Conservation (phyloP, 1,140 invertebrate genomes). For the Heliothis virescens region DNA sequence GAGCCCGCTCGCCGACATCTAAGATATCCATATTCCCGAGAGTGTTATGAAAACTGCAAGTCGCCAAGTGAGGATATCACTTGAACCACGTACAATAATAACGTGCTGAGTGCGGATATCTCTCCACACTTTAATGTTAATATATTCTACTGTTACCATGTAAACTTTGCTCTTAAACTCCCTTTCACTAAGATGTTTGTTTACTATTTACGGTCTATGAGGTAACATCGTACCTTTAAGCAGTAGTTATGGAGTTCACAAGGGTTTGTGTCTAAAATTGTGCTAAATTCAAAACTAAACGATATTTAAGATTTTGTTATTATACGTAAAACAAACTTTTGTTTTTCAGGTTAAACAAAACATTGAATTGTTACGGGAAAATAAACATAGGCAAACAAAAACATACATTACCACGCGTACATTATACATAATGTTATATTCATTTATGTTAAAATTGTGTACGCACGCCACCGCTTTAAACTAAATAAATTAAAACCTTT, state of each 20-base stretch:
- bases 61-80: slow-evolving; percentile 19
- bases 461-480: slow-evolving; percentile 30
- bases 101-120: slow-evolving; percentile 27
- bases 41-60: slow-evolving; percentile 31
- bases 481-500: slow-evolving; percentile 41
- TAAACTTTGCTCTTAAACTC: slow-evolving; percentile 43
- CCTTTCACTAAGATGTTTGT: slow-evolving; percentile 39
- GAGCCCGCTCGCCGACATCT: background rate
- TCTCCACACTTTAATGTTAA: slow-evolving; percentile 37
- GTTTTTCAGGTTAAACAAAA: background rate
- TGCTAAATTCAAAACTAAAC: background rate
- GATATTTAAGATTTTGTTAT: too few relatives aligned
- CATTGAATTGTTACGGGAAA: background rate
- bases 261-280: too few relatives aligned
- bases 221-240: slow-evolving; percentile 12
- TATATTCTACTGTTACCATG: slow-evolving; percentile 40
- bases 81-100: slow-evolving; percentile 32
- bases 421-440: slow-evolving; percentile 12
- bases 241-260: background rate
- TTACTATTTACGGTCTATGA: slow-evolving; percentile 7
- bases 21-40: slow-evolving; percentile 1
- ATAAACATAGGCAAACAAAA: background rate
- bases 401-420: slow-evolving; percentile 2
- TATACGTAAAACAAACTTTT: background rate
- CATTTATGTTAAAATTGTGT: slow-evolving; percentile 21